Conservation (phyloP, 2,797 vertebrate species). For the Phaenicophaeus curvirostris region DNA sequence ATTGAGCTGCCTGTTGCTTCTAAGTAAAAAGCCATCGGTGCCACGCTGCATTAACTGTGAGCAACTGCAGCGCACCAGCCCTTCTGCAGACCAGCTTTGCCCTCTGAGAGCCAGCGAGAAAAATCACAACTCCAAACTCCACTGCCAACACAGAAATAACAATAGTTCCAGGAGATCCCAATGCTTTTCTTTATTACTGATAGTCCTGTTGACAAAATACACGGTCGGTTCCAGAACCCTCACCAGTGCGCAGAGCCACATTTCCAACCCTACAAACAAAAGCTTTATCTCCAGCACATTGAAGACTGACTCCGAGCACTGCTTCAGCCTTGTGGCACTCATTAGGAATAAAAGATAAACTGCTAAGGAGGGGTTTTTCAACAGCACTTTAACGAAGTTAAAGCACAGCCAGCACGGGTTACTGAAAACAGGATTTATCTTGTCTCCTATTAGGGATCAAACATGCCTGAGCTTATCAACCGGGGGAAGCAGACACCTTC, state of each 20-base stretch:
- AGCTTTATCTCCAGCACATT: slow-evolving; percentile 30
- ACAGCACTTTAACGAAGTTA: background rate
- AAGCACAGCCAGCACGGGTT: background rate
- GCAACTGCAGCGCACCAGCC: background rate
- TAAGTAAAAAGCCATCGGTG: background rate
- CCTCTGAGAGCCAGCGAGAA: background rate
- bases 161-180: slow-evolving; percentile 13
- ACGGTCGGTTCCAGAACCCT: background rate
- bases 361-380: slow-evolving; percentile 2
- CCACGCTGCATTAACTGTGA: background rate
- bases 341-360: slow-evolving; percentile 24
- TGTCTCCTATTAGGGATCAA: background rate
- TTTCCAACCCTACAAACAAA: slow-evolving; percentile 39
- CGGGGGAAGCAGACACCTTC: background rate
- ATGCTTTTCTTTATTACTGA: background rate
- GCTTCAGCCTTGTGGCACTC: background rate
- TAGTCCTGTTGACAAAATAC: slow-evolving; percentile 60
- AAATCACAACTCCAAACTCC: background rate
- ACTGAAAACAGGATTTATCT: background rate
- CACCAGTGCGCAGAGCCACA: background rate
- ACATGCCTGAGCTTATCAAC: background rate
- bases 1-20: background rate
- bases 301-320: slow-evolving; percentile 3
- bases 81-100: background rate
- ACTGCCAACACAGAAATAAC: slow-evolving; percentile 27